phyloP scores from a whole-genome alignment of 2,113 vertebrate genomes.

The Montifringilla adamsi region DNA sequence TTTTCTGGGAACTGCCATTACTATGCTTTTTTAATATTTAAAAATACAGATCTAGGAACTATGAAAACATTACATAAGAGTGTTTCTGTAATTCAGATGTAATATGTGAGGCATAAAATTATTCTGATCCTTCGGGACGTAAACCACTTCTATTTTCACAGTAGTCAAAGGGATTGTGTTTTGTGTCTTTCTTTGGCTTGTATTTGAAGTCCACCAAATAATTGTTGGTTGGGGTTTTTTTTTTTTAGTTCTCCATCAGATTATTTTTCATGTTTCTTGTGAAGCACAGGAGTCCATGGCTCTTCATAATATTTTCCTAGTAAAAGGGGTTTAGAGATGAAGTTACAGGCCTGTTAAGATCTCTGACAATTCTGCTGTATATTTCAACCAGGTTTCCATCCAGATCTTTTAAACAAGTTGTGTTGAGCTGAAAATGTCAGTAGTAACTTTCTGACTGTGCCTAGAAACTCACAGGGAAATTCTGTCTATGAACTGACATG shows the following conservation, averaged over 20 bases:
- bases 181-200: background rate
- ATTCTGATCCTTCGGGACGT: background rate
- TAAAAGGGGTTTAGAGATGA: slow-evolving; percentile 19
- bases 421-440: background rate
- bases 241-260: background rate
- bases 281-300: background rate
- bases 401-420: background rate
- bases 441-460: background rate
- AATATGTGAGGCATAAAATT: background rate
- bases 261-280: slow-evolving; percentile 11
- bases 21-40: background rate
- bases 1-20: background rate
- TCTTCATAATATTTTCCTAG: slow-evolving; percentile 6
- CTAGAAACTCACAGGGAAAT: background rate
- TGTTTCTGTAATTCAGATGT: slow-evolving; percentile 14
- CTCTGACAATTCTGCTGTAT: background rate
- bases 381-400: background rate
- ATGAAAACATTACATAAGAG: slow-evolving; percentile 40
- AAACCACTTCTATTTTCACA: slow-evolving; percentile 30
- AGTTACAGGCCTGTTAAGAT: background rate
- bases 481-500: background rate
- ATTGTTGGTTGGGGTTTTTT: background rate
- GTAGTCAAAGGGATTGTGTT: background rate
- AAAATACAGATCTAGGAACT: slow-evolving; percentile 2
- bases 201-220: background rate